Evolutionary conservation across 2,113 vertebrate genomes (phyloP).

Genomic region (Ptychochromis oligacanthus): DNA sequence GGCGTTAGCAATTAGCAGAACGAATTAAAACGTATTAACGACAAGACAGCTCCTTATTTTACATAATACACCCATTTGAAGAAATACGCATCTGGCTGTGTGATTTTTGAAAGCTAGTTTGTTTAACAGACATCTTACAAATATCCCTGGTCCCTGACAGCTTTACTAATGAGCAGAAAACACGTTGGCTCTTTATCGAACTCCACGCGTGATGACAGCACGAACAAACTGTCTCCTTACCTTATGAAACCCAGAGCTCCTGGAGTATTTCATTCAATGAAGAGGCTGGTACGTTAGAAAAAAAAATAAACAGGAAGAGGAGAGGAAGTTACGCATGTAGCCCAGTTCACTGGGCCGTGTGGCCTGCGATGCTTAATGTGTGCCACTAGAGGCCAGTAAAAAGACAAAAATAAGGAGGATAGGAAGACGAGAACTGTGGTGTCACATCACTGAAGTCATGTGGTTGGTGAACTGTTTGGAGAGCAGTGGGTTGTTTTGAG

Average conservation of each 20-base stretch:
- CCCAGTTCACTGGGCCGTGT: accelerated
- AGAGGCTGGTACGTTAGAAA: background rate
- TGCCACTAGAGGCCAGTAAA: constrained; percentile 2
- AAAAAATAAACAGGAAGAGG: constrained; percentile 60
- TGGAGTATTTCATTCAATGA: constrained; percentile 30
- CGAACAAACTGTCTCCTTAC: constrained; percentile 6
- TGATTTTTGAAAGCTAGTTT: background rate
- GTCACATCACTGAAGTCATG: background rate
- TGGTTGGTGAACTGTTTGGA: background rate
- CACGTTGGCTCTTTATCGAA: background rate
- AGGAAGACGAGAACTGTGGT: background rate
- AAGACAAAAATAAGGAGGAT: background rate
- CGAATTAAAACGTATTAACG: background rate
- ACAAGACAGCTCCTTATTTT: background rate
- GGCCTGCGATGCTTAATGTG: background rate
- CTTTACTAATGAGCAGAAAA: background rate
- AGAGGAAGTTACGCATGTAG: constrained; percentile 49
- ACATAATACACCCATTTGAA: background rate
- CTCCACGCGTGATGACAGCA: background rate
- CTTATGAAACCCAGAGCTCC: background rate
- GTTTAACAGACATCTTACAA: background rate
- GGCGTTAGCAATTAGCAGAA: background rate
- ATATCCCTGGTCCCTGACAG: background rate
- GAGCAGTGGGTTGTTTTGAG: background rate
- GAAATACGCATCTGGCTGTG: background rate